These are phyloP conservation scores for Catocala sponsa DNA, from an alignment of 2,888 invertebrate genomes.

Conservation along the genomic window DNA sequence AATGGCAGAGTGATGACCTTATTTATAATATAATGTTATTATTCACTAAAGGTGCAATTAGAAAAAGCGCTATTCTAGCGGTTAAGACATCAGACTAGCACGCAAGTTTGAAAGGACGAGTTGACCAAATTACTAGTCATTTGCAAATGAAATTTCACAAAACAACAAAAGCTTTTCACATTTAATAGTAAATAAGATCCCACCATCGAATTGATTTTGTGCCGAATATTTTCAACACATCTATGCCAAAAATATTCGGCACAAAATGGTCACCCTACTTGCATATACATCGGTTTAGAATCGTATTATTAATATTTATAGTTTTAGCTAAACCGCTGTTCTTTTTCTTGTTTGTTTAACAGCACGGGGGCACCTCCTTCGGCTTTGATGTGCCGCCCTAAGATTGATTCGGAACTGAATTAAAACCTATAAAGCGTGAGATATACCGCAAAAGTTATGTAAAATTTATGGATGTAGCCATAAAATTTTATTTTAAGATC, in stretches of 20 bases:
- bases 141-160: no score
- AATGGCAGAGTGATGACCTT: no score
- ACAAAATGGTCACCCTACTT: slow-evolving; percentile 64
- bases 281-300: slow-evolving; percentile 69
- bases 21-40: no score
- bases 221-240: background rate
- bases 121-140: no score
- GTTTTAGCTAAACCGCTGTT: slow-evolving; percentile 69
- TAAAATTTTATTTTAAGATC: slow-evolving; percentile 51
- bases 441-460: slow-evolving; percentile 62
- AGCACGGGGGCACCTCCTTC: slow-evolving; percentile 78
- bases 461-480: slow-evolving; percentile 59
- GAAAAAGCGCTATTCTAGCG: no score
- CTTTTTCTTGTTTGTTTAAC: slow-evolving; percentile 82
- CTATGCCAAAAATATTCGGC: background rate
- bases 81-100: no score
- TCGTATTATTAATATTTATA: slow-evolving; percentile 85
- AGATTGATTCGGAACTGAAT: slow-evolving; percentile 58
- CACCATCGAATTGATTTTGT: no score
- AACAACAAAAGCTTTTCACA: no score
- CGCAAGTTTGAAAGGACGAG: no score
- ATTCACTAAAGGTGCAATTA: no score
- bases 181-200: no score
- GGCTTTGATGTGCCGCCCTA: slow-evolving; percentile 72
- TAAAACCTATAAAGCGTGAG: slow-evolving; percentile 61